Base-by-base conservation (phyloP, 1,140 invertebrate species). In the Lerema accius region DNA sequence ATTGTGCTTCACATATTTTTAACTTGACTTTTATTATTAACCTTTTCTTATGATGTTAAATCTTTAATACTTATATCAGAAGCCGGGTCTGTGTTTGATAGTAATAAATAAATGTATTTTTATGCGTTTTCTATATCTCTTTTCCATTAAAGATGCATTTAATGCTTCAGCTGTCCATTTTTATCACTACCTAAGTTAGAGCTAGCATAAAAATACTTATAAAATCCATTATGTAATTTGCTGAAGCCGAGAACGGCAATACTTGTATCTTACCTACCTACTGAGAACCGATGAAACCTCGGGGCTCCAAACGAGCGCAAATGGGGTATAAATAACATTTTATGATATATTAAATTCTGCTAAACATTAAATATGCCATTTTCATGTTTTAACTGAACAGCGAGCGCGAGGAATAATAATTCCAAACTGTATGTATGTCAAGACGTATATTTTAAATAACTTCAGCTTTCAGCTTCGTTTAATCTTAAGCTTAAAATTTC, bases 261-360 rank as follows among this genome's bases (percentile, higher is more conserved):
- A 46, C 19, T 23, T 46, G 17, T 46, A 46, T 46, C 14, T 46
- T n/a, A 46, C 43, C n/a, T 16, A 9, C 19, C 19, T 5, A n/a
- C 10, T 53, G 58, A 64, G 60, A 60, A 66, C 62, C 72, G 73
- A 71, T 71, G 76, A 77, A 78, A 78, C 73, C 78, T 73, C 71
- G 64, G 69, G 28, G 63, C 65, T 74, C 65, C 67, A 66, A 63
- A 64, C 65, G 73, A 73, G 76, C 65, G 73, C 73, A 79, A 81
- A 82, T 74, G 76, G 71, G 66, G 61, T 73, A 84, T 84, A 84
- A 86, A 84, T 84, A 81, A 81, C 74, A 72, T 81, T 82, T 86
- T 84, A 86, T 74, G 81, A 81, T 80, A 81, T 81, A 86, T 82
- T 86, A 81, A 82, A 86, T 78, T 78, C 72, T 65, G 67, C 62